Base-by-base conservation (phyloP, 2,797 vertebrate species). In the Brotula barbata region DNA sequence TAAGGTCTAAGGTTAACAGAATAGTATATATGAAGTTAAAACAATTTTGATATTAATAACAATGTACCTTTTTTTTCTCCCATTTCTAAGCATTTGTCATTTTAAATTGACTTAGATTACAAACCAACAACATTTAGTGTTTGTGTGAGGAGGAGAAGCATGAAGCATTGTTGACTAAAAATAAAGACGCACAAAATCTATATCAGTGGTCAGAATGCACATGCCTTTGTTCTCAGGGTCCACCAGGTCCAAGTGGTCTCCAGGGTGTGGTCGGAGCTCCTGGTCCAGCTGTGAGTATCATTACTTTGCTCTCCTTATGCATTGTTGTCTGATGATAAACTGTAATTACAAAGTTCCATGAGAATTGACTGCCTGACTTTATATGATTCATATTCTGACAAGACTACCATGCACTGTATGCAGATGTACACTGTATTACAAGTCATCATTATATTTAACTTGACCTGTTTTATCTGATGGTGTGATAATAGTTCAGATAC, bases 261-360 rank as follows among this genome's bases (percentile, higher is more conserved):
- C 97, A 98, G 83, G 97, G 97, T 71, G 95, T 95, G 22, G 85
- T 99, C 37, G 97, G 97, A 64, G 95, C 95, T 71, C 97, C 97
- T 36, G 97, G 97, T 68, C 95, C 97, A 80, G 95, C 97, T 83
- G 97, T 99, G 79, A 97, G 96, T 97, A 81, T 67, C 22, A 7
- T 31, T 42, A 10, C 13, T 36, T n/a, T n/a, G n/a, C 13, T 36
- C 34, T 36, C 25, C 8, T 4, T 4, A 28, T 36, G 9, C 13
- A n/a, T n/a, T n/a, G n/a, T n/a, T n/a, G n/a, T n/a, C n/a, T n/a
- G n/a, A n/a, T n/a, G n/a, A n/a, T n/a, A n/a, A n/a, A n/a, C n/a
- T n/a, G n/a, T n/a, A n/a, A n/a, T n/a, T n/a, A n/a, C n/a, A n/a
- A n/a, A n/a, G n/a, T n/a, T n/a, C n/a, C n/a, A n/a, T n/a, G n/a